Conservation (phyloP, 2,888 invertebrate genomes). For the Latrodectus elegans region DNA sequence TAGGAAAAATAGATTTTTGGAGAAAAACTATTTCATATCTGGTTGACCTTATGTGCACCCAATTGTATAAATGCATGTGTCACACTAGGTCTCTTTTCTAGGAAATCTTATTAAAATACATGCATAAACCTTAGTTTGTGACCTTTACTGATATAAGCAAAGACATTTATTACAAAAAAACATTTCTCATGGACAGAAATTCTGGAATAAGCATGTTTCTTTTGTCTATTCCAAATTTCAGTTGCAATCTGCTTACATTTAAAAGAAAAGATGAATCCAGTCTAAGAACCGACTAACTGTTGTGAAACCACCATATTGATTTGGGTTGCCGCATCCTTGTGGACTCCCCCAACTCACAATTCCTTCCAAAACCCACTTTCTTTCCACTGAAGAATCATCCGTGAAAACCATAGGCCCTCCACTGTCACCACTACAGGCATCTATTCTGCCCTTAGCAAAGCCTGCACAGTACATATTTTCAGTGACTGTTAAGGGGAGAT, state of each 20-base stretch:
- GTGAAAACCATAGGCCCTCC: constrained; percentile 71
- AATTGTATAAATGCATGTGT: too few species aligned
- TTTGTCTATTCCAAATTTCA: too few species aligned
- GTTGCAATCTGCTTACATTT: not conserved
- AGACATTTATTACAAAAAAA: too few species aligned
- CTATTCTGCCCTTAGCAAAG: constrained; percentile 47
- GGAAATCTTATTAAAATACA: too few species aligned
- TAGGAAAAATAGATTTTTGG: too few species aligned
- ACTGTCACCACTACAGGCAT: constrained; percentile 71
- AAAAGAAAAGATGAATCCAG: constrained; percentile 71
- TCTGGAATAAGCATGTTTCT: too few species aligned
- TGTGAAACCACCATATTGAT: constrained; percentile 71
- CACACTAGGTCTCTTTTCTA: too few species aligned
- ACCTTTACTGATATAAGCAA: too few species aligned
- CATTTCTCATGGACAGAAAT: too few species aligned
- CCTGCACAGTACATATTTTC: constrained; percentile 70
- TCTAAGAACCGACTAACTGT: constrained; percentile 68
- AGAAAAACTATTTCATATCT: too few species aligned
- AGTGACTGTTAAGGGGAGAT: constrained; percentile 63
- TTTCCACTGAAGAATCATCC: constrained; percentile 61
- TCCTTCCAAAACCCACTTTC: constrained; percentile 71
- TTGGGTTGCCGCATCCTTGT: constrained; percentile 69
- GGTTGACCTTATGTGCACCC: too few species aligned
- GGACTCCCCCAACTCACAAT: constrained; percentile 72
- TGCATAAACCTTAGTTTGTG: too few species aligned